Evolutionary conservation across 2,797 vertebrate species (phyloP), one percentile per base, ranked within the genome.

Genomic region (Sciaenops ocellatus): DNA sequence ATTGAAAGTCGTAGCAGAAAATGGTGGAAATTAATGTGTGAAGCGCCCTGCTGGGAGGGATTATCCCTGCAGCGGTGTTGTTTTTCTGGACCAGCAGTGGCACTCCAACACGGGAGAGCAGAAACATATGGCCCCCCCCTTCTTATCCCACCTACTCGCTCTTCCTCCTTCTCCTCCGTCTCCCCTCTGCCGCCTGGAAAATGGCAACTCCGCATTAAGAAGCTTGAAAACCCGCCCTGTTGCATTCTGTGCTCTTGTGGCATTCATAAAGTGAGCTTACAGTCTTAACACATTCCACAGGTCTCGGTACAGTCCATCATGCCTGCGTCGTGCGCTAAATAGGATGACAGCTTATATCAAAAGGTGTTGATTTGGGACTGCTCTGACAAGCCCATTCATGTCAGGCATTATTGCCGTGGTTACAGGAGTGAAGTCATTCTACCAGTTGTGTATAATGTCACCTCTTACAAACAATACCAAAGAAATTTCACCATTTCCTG

Each of bases 1-100:
- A 84, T 68, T 91, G 84, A 90, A 89, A 90, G 83, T 89, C 87
- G 77, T 48, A 69, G 87, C 83, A 88, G 81, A 85, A 89, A 93
- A 90, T 78, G 59, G 73, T 76, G 79, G 76, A 90, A 88, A 85
- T 84, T 24, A 88, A 90, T 87, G 88, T 87, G 85, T 73, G 69
- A 87, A 70, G 72, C 34, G 0, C 70, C 93, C 85, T 72, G 89
- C 91, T 90, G 90, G 66, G 85, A 38, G 34, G 87, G 93, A 93
- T 94, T 92, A 94, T 91, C 88, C 69, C 79, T 78, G 72, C n/a
- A 56, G 60, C 61, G 18, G 87, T 87, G 84, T 89, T 90, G 85
- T 85, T 93, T 90, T 88, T 89, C 84, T 92, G 90, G 88, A 92
- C 80, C 51, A 56, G 48, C 57, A 80, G 85, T 79, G 61, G 78